phyloP scores from a whole-genome alignment of 2,113 vertebrate species.

The Anolis carolinensis region DNA sequence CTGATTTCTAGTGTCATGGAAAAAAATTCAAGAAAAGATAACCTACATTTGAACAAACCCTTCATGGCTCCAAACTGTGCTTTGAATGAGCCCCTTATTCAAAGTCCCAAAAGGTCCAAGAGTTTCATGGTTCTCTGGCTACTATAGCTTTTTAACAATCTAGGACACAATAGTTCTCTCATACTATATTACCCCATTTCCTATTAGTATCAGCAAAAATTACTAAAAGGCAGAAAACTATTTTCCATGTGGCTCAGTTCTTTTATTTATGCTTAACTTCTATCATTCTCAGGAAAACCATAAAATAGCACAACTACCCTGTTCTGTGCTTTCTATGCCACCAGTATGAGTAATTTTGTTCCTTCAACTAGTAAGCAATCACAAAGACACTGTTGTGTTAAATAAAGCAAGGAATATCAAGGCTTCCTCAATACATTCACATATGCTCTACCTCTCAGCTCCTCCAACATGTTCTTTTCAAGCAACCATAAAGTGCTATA shows the following conservation, averaged over 20 bases:
- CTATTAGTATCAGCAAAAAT: neutral
- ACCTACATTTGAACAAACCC: neutral
- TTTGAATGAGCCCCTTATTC: neutral
- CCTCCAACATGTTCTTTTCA: slow-evolving; percentile 42
- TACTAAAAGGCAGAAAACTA: fast-evolving
- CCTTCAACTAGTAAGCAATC: neutral
- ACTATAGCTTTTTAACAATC: fast-evolving
- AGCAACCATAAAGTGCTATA: slow-evolving; percentile 46
- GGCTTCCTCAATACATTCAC: neutral
- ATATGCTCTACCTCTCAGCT: slow-evolving; percentile 23
- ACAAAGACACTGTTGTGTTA: neutral
- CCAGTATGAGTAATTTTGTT: neutral
- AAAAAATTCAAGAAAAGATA: neutral
- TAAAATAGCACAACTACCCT: neutral
- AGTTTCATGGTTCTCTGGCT: neutral
- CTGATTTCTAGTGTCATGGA: too few species aligned
- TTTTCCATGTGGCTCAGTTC: neutral
- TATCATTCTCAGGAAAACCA: neutral
- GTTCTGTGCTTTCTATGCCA: neutral
- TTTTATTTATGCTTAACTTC: neutral
- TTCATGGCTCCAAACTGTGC: neutral
- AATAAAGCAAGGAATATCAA: slow-evolving; percentile 1
- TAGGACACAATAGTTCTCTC: neutral
- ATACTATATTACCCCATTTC: neutral
- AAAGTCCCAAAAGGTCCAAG: neutral